Evolutionary conservation across 2,797 vertebrate genomes (phyloP).

Genomic region (Cyprinodon diabolis): DNA sequence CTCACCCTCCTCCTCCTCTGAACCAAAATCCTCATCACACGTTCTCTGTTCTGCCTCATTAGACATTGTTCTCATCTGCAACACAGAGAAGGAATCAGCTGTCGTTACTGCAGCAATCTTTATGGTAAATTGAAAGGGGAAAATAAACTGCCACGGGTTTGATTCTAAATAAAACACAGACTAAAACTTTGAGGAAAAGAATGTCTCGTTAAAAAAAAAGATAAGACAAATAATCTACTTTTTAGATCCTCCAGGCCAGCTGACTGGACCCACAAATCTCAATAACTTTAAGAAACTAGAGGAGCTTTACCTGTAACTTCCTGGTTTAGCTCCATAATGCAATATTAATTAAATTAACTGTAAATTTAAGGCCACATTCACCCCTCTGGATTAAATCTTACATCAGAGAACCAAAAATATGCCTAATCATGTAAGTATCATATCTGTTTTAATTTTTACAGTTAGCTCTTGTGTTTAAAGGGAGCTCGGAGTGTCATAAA

Average conservation of each 20-base stretch:
- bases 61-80: slow-evolving; percentile 84
- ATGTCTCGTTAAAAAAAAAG: not conserved
- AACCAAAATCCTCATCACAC: slow-evolving; percentile 80
- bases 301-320: too few species aligned
- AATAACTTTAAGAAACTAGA: too few species aligned
- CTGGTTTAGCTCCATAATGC: too few species aligned
- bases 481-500: too few species aligned
- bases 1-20: slow-evolving; percentile 77
- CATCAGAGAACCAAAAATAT: too few species aligned
- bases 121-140: not conserved
- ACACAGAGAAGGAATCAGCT: slow-evolving; percentile 9
- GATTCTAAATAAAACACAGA: not conserved
- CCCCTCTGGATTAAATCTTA: too few species aligned
- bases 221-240: not conserved
- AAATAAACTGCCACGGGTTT: not conserved
- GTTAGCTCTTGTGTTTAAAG: too few species aligned
- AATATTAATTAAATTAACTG: too few species aligned
- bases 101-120: not conserved
- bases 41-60: slow-evolving; percentile 84
- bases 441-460: too few species aligned
- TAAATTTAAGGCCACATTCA: too few species aligned
- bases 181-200: not conserved
- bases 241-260: not conserved
- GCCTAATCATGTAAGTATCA: too few species aligned
- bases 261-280: not conserved